Evolutionary conservation across 2,888 invertebrate species (phyloP), one percentile per base, ranked within the genome.

Genomic region (Stictocephala bisonia): DNA sequence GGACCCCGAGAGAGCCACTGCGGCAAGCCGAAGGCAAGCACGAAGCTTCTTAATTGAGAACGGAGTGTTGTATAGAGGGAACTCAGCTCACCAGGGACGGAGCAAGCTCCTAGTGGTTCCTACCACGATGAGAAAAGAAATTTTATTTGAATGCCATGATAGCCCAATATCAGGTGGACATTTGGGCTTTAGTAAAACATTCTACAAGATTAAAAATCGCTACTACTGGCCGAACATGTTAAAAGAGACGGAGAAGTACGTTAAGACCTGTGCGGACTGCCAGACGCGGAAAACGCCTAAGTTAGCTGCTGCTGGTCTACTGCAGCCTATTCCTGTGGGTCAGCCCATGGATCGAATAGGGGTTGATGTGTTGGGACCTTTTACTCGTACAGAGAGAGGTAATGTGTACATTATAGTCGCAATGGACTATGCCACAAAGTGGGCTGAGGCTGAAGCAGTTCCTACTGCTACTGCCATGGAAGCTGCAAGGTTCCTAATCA

Each of bases 81-180:
- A 44, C 15, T 11, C 15, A 6, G 7, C 44, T 11, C 44, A 11
- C 44, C 6, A n/a, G 15, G 44, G 51, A 22, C 3, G 6, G 3
- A 3, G 4, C 6, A 51, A 51, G 51, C n/a, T 51, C 6, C 22
- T 26, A 31, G 69, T 51, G 40, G 51, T 29, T 31, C 22, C n/a
- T 41, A 26, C 44, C 26, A 44, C 24, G 9, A 11, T 51, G 11
- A 51, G 51, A 22, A 18, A 51, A 51, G 51, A 51, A 24, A 22
- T 51, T 4, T 22, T 51, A 22, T 51, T 51, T 18, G 51, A 51
- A 24, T 51, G 51, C 24, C 51, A 51, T 20, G 51, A 51, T 20
- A 51, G 51, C 22, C 51, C 51, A 22, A 7, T 51, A 51, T 51
- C 60, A 35, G 35, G 60, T n/a, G 60, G 60, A 15, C 60, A 58